Conservation (phyloP, 2,888 invertebrate species). For the Branchipolynoe longqiensis region DNA sequence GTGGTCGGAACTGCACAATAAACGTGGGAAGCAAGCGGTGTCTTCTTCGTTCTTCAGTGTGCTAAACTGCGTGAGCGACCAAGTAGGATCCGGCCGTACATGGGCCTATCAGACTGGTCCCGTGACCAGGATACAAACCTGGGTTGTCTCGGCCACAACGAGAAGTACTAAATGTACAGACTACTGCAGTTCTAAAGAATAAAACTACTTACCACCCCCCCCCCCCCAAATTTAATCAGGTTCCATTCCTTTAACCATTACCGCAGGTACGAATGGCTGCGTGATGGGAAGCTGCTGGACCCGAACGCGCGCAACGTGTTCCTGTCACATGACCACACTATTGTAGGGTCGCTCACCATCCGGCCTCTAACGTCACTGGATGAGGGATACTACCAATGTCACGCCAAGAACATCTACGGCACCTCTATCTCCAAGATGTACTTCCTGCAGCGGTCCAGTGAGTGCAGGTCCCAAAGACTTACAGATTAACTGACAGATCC, state of each 20-base stretch:
- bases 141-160: no score
- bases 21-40: no score
- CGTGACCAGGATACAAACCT: neutral
- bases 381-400: slow-evolving; percentile 63
- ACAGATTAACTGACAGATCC: no score
- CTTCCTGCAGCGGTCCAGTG: slow-evolving; percentile 58
- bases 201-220: neutral
- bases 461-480: no score
- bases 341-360: slow-evolving; percentile 57
- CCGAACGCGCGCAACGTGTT: neutral
- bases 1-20: no score
- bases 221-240: no score
- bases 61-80: no score
- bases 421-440: slow-evolving; percentile 50
- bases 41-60: no score
- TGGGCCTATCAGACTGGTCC: neutral
- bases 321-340: slow-evolving; percentile 9
- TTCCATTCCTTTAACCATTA: neutral
- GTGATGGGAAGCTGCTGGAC: slow-evolving; percentile 21
- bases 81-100: no score
- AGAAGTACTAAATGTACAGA: neutral
- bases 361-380: slow-evolving; percentile 51
- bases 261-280: slow-evolving; percentile 49
- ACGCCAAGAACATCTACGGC: slow-evolving; percentile 57
- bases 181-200: neutral